phyloP scores from a whole-genome alignment of 2,888 invertebrate genomes.

The Epirrhoe tristata region DNA sequence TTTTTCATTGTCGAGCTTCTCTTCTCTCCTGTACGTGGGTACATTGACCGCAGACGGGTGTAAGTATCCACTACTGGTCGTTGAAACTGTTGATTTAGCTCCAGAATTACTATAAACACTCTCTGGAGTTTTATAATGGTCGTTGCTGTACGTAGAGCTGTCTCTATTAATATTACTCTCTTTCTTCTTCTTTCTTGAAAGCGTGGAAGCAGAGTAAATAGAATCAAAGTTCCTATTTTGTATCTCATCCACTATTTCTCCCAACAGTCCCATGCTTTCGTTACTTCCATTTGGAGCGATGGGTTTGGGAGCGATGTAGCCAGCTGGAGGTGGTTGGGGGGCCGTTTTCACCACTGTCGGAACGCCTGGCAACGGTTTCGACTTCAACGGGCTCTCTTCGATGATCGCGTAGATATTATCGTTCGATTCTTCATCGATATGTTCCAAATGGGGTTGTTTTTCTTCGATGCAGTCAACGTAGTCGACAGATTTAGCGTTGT shows the following conservation, averaged over 20 bases:
- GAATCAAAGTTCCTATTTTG: conserved; percentile 94
- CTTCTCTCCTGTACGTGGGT: conserved; percentile 75
- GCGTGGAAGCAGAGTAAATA: conserved; percentile 92
- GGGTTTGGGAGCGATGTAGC: conserved; percentile 79
- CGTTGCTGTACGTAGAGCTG: conserved; percentile 86
- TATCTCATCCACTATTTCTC: conserved; percentile 95
- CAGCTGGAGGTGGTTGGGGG: conserved; percentile 76
- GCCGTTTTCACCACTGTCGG: conserved; percentile 65
- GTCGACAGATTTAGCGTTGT: conserved; percentile 75
- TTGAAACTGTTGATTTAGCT: conserved; percentile 85
- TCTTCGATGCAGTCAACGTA: conserved; percentile 93
- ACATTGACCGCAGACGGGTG: conserved; percentile 90
- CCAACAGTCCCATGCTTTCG: conserved; percentile 91
- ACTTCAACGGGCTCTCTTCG: conserved; percentile 89
- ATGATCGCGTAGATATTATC: conserved; percentile 96
- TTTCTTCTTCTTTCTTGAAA: conserved; percentile 87
- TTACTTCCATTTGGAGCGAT: conserved; percentile 81
- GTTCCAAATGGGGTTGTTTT: conserved; percentile 85
- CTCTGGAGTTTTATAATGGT: conserved; percentile 85
- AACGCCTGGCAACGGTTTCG: conserved; percentile 70
- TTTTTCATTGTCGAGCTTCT: conserved; percentile 65
- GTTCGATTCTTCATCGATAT: conserved; percentile 87
- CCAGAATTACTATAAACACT: conserved; percentile 88
- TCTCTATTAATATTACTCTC: conserved; percentile 64
- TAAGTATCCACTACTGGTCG: conserved; percentile 90